Conservation (phyloP, 2,113 vertebrate genomes). For the Bostrychus sinensis region DNA sequence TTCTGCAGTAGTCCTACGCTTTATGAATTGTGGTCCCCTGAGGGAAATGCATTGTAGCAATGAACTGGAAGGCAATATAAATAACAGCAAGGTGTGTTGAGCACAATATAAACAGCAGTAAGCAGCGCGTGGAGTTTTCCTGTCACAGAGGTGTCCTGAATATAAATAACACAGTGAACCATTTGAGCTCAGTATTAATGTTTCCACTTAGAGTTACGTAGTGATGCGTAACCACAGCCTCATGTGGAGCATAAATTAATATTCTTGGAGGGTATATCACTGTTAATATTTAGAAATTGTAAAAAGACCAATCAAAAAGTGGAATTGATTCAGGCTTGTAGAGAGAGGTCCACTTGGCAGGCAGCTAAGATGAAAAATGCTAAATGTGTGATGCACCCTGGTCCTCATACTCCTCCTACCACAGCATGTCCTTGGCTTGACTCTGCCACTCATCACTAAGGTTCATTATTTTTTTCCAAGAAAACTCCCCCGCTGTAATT, state of each 20-base stretch:
- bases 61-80: slow-evolving; percentile 11
- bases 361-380: slow-evolving; percentile 6
- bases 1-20: neutral
- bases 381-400: slow-evolving; percentile 11
- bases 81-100: slow-evolving; percentile 8
- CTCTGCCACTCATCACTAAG: slow-evolving; percentile 41
- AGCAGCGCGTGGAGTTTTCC: neutral
- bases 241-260: slow-evolving; percentile 4
- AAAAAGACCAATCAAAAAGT: neutral
- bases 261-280: neutral
- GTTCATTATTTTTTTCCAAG: slow-evolving; percentile 45
- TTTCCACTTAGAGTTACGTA: neutral
- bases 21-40: neutral
- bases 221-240: neutral
- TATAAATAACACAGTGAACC: slow-evolving; percentile 6
- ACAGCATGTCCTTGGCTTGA: slow-evolving; percentile 56
- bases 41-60: neutral
- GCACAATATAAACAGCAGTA: neutral
- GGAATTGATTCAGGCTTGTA: neutral
- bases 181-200: neutral
- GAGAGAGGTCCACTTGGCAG: slow-evolving; percentile 15
- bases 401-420: slow-evolving; percentile 22
- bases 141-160: neutral
- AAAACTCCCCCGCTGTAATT: slow-evolving; percentile 42
- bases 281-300: neutral